Percentiles rank a stretch among this genome's conserved stretches.
Conservation (phyloP, 2,888 invertebrate genomes). For the Helicoverpa assulta region DNA sequence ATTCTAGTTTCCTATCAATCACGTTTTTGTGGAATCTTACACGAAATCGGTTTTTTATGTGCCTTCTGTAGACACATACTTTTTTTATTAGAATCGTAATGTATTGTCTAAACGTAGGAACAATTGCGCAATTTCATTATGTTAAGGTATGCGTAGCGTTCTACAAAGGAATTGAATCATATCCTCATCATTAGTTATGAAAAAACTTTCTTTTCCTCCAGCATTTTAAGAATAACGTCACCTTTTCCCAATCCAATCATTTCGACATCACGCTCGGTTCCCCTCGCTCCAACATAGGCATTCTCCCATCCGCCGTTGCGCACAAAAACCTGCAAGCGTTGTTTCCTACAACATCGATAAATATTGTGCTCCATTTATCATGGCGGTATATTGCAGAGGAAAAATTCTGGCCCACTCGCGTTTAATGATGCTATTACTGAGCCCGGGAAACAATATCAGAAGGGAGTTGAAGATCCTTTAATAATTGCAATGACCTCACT, state of each 20-base stretch:
- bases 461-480: constrained; percentile 55
- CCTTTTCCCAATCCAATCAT: constrained; percentile 24
- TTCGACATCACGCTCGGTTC: constrained; percentile 8
- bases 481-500: constrained; percentile 57
- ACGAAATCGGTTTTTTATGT: constrained; percentile 2
- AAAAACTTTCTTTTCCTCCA: not conserved
- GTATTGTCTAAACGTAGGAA: no score
- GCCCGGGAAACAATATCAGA: constrained; percentile 68
- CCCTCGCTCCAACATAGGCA: constrained; percentile 21
- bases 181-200: no score
- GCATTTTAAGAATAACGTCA: not conserved
- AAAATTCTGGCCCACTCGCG: constrained; percentile 60
- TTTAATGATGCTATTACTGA: constrained; percentile 75
- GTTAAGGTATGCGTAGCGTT: no score
- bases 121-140: no score
- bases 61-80: not conserved
- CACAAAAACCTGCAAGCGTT: constrained; percentile 46
- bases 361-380: constrained; percentile 71
- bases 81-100: not conserved
- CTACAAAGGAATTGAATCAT: no score
- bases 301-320: constrained; percentile 26
- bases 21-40: constrained; percentile 12
- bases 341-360: constrained; percentile 64
- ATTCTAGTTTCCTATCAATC: constrained; percentile 36
- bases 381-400: constrained; percentile 63